These are phyloP conservation scores for Notolabrus celidotus DNA, from an alignment of 2,797 vertebrate genomes.

Conservation along the genomic window DNA sequence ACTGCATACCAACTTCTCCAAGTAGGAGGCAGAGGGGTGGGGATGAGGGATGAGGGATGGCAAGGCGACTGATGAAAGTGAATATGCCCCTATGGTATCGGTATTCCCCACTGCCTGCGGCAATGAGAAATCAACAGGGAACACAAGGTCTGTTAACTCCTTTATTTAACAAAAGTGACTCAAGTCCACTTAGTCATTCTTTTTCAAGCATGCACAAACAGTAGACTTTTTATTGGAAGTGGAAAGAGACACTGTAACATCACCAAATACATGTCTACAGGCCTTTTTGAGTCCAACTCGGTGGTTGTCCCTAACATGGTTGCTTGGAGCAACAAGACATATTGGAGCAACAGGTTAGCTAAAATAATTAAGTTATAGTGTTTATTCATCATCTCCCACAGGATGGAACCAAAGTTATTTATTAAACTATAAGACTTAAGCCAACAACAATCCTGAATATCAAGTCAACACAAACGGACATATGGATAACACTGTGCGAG, in stretches of 20 bases:
- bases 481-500: no score
- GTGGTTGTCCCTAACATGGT: not conserved
- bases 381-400: not conserved
- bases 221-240: not conserved
- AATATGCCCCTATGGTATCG: slow-evolving; percentile 69
- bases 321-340: not conserved
- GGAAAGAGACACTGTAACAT: not conserved
- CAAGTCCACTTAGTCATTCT: slow-evolving; percentile 44
- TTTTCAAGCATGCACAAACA: slow-evolving; percentile 53
- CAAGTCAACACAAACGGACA: no score
- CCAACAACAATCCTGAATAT: no score
- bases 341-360: not conserved
- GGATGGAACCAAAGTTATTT: not conserved
- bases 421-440: no score
- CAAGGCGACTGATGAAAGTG: slow-evolving; percentile 60
- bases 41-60: slow-evolving; percentile 15
- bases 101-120: slow-evolving; percentile 64
- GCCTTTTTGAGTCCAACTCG: not conserved
- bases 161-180: slow-evolving; percentile 52
- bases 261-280: not conserved
- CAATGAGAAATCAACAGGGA: slow-evolving; percentile 52
- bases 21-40: slow-evolving; percentile 34
- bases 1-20: slow-evolving; percentile 33
- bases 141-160: slow-evolving; percentile 37
- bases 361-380: not conserved